Conservation (phyloP, 1,140 invertebrate genomes). For the Bombyx mandarina region DNA sequence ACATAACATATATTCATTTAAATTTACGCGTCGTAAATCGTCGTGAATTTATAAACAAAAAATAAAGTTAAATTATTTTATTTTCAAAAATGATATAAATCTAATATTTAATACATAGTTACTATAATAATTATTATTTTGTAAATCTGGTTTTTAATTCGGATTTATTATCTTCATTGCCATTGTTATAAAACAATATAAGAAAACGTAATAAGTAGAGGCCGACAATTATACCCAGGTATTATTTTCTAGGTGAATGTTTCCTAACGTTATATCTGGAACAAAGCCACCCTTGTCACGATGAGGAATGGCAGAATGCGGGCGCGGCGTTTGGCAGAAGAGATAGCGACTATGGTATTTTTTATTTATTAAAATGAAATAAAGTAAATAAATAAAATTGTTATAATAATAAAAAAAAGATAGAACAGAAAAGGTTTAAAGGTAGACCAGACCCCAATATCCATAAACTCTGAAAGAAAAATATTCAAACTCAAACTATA, state of each 20-base stretch:
- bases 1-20: no score
- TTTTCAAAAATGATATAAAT: no score
- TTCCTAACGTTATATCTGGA: conserved; percentile 34
- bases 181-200: neutral
- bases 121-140: neutral
- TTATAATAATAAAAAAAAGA: no score
- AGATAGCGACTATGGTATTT: conserved; percentile 1
- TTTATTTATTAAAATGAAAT: neutral
- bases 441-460: no score
- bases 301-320: conserved; percentile 23
- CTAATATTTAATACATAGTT: no score
- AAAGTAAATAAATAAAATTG: no score
- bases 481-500: no score
- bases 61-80: no score
- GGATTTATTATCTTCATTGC: neutral
- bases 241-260: conserved; percentile 34
- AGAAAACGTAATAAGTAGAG: conserved; percentile 5
- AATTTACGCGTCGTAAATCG: no score
- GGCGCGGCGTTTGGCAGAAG: neutral
- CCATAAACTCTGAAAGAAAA: no score
- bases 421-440: no score
- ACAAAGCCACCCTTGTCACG: conserved; percentile 43
- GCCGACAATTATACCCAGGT: conserved; percentile 16
- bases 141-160: neutral
- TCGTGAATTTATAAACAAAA: no score